A percentile compares a stretch with the other conserved stretches of the same genome.
Evolutionary conservation across 2,888 invertebrate genomes (phyloP).

Genomic region (Papilio gigon): DNA sequence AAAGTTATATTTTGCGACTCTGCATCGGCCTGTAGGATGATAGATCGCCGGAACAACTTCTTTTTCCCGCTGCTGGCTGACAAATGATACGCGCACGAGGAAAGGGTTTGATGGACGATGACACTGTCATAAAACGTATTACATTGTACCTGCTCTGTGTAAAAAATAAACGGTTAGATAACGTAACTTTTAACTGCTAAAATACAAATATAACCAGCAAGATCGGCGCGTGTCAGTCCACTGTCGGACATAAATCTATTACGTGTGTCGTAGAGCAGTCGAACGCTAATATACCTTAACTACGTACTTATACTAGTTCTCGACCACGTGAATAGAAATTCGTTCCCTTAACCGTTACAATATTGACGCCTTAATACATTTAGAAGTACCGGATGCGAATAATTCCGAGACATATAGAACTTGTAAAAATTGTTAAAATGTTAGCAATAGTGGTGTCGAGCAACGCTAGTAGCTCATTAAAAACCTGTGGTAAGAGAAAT

Average conservation of each 20-base stretch:
- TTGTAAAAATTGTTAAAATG: too few species aligned
- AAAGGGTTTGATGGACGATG: slow-evolving; percentile 26
- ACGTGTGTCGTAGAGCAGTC: too few species aligned
- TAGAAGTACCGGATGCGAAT: not conserved
- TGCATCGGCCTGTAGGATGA: not conserved
- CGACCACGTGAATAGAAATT: too few species aligned
- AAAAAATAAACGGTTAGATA: not conserved
- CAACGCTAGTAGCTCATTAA: not conserved
- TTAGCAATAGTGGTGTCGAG: not conserved
- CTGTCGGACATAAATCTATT: too few species aligned
- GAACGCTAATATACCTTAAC: too few species aligned
- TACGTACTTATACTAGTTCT: too few species aligned
- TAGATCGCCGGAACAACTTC: not conserved
- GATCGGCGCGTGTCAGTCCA: not conserved
- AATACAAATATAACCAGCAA: not conserved
- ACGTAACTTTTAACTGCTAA: not conserved
- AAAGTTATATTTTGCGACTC: not conserved
- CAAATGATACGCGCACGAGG: slow-evolving; percentile 24
- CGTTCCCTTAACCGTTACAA: too few species aligned
- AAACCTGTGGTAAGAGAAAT: not conserved
- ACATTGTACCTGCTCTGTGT: not conserved
- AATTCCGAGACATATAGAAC: too few species aligned
- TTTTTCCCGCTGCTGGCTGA: slow-evolving; percentile 22
- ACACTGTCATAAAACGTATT: slow-evolving; percentile 6
- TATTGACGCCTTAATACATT: too few species aligned